Base-by-base conservation (phyloP, 1,140 invertebrate genomes). In the Hypothenemus hampei region DNA sequence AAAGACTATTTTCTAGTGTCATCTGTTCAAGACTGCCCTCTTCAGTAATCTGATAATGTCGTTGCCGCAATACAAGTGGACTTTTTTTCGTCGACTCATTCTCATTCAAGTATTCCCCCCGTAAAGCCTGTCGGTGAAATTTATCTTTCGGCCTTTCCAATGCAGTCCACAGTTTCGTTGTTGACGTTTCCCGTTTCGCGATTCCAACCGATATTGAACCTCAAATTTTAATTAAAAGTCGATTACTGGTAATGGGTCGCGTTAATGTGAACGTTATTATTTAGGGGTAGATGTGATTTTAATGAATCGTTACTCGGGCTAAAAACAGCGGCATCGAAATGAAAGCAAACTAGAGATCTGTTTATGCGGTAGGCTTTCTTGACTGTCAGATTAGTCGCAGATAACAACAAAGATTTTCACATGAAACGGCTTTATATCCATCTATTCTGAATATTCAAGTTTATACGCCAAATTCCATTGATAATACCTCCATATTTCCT, bases 41-140 rank as follows among this genome's bases (percentile, higher is more conserved):
- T 51, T 41, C n/a, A 41, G 39, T 51, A 51, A 51, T 51, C 48
- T 51, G 48, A 51, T 51, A 51, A 51, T 51, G 48, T 51, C 48
- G 35, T 24, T 41, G 37, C 48, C 23, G 37, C 48, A 41, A 51
- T 51, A 36, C 48, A 51, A 51, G 48, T 6, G 21, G 22, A 41
- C 41, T 51, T 51, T 51, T 49, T n/a, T n/a, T n/a, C n/a, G n/a
- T n/a, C n/a, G n/a, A 23, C 39, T 43, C 37, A 41, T 51, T 51
- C 48, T 37, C 18, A 51, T 51, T 51, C 37, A 51, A 51, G 48
- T 40, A 51, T 51, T 29, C 33, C 23, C 15, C 46, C 23, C 23
- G 21, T 37, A n/a, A n/a, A 31, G 13, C 26, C 22, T 23, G 21
- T 37, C 26, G 40, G 48, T 31, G 48, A 51, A 51, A 41, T 51